phyloP scores from a whole-genome alignment of 2,113 vertebrate genomes.

The Ictalurus punctatus region DNA sequence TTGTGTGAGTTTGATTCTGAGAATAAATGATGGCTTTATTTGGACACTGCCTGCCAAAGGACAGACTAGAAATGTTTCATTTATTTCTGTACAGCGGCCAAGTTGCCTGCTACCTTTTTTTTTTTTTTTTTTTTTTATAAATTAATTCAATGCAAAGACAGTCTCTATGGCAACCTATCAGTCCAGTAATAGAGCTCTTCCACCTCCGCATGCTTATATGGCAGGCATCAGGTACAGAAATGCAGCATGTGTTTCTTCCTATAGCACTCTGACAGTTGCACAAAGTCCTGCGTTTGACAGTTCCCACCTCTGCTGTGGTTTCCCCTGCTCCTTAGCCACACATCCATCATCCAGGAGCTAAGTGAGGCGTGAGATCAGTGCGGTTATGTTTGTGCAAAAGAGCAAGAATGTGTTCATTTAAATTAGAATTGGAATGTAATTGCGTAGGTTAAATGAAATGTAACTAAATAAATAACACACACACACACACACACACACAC shows the following conservation, averaged over 20 bases:
- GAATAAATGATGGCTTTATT: constrained; percentile 31
- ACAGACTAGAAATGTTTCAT: constrained; percentile 44
- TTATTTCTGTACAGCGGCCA: constrained; percentile 31
- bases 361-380: not conserved
- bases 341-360: not conserved
- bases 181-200: constrained; percentile 65
- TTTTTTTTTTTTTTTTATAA: constrained; percentile 23
- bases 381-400: not conserved
- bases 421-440: not conserved
- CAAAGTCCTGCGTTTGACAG: constrained; percentile 34
- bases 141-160: constrained; percentile 74
- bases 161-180: constrained; percentile 77
- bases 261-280: constrained; percentile 42
- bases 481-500: constrained; percentile 12
- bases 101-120: constrained; percentile 57
- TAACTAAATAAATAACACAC: not conserved
- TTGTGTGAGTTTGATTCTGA: constrained; percentile 10
- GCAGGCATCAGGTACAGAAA: constrained; percentile 49
- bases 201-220: constrained; percentile 65
- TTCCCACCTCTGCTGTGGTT: constrained; percentile 33
- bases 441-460: not conserved
- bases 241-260: constrained; percentile 39
- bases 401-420: not conserved
- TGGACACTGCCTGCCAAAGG: constrained; percentile 26
- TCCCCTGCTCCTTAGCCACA: not conserved